A percentile compares a stretch with the other conserved stretches of the same genome.
phyloP scores from a whole-genome alignment of 2,888 invertebrate genomes.

The Drosophila nr. perissopoda region DNA sequence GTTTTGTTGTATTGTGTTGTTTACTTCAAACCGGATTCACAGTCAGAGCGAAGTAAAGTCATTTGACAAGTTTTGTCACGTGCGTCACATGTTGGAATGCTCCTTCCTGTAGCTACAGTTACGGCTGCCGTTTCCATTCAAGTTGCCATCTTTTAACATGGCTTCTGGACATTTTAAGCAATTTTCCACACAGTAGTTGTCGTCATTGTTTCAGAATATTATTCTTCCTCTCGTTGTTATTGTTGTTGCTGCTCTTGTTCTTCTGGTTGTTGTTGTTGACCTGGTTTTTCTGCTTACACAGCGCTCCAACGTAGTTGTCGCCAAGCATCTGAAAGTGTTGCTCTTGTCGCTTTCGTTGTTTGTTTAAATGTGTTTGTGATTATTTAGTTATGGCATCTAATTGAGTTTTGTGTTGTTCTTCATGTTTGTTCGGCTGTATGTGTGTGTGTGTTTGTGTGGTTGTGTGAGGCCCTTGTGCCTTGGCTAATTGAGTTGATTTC shows the following conservation, averaged over 20 bases:
- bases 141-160: constrained; percentile 22
- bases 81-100: constrained; percentile 78
- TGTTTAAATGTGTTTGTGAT: constrained; percentile 78
- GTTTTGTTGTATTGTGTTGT: constrained; percentile 36
- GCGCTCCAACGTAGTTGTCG: constrained; percentile 32
- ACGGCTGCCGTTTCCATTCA: constrained; percentile 4
- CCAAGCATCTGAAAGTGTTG: constrained; percentile 54
- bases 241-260: constrained; percentile 13
- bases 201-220: constrained; percentile 73
- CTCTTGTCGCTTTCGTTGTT: constrained; percentile 59
- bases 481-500: constrained; percentile 73
- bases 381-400: constrained; percentile 79
- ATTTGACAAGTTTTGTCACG: constrained; percentile 81
- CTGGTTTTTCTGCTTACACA: constrained; percentile 56
- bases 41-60: constrained; percentile 72
- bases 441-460: constrained; percentile 5
- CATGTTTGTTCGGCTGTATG: constrained; percentile 24
- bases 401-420: constrained; percentile 68
- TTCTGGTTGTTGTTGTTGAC: constrained; percentile 56
- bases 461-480: constrained; percentile 30
- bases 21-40: constrained; percentile 62
- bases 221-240: constrained; percentile 24
- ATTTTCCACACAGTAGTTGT: constrained; percentile 67
- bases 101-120: constrained; percentile 3
- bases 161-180: constrained; percentile 67